Evolutionary conservation across 2,888 invertebrate species (phyloP), one percentile per base, ranked within the genome.

Genomic region (Pterostichus madidus): DNA sequence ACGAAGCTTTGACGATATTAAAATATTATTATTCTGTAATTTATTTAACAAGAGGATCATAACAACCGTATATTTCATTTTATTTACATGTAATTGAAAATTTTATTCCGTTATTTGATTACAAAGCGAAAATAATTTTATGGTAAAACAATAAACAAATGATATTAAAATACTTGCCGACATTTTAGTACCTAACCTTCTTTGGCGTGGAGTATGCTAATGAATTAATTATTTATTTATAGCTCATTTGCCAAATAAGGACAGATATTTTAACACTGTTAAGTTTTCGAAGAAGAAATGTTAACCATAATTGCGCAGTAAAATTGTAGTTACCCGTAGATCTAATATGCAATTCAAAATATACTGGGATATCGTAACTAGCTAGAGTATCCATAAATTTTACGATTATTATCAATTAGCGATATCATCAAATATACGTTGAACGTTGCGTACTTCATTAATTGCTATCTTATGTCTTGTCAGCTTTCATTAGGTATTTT

Each of bases 331-430:
- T 8, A 39, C 1, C 1, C 39, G 2, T 1, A 3, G 39, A 39
- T 39, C 7, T 39, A 39, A 8, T 39, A 8, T 39, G 39, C 39
- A 39, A 5, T 44, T 39, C 39, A 39, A 39, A 39, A 39, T 39
- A 39, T 39, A 39, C 8, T 7, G 39, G 39, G 1, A 7, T 39
- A 39, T 39, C 39, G 39, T 39, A 39, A 39, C 39, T 39, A 39
- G 39, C 5, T 39, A 8, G 8, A 39, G 39, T 39, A 39, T 39
- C 39, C 5, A 49, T 49, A 49, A 49, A 49, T 5, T 49, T 49
- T 49, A 49, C 49, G 49, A 49, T 49, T 49, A 49, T 49, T 49
- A n/a, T 49, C 49, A 49, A 49, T 49, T 49, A 49, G 49, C 13
- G 49, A 49, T 49, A 49, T 2, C 49, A n/a, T 49, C 8, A 49